Evolutionary conservation across 2,113 vertebrate genomes (phyloP), one percentile per base, ranked within the genome.

Genomic region (Oncorhynchus nerka): DNA sequence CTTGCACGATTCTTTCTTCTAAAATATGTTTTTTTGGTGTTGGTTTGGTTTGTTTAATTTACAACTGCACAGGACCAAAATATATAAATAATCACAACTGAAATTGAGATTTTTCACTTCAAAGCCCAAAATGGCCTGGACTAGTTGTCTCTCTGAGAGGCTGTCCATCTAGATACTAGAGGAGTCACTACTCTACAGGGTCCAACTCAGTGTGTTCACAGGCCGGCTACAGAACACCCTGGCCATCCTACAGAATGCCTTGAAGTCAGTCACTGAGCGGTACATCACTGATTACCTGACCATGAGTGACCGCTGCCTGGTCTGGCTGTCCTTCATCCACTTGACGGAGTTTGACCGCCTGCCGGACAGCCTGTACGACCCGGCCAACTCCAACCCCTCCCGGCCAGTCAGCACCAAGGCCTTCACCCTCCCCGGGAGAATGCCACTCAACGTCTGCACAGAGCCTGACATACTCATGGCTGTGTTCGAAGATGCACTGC

Each of bases 301-400:
- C 0, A 11, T 72, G 74, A 82, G 70, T 76, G 93, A 99, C 90
- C 95, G 95, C 12, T 95, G 94, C 67, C 87, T 99, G 87, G 93
- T 95, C 75, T 99, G 97, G 97, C 91, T 99, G 75, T 94, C 91
- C 66, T 97, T 94, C 87, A 95, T 99, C 85, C 95, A 99, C 90
- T 89, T 98, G 77, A 94, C 90, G 4, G 97, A 99, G 90, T 99
- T 98, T 30, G 93, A 86, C 74, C 66, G 85, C 68, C 95, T 99
- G 13, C 97, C 97, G 19, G 79, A 84, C 26, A 85, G 90, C 84
- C 93, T 99, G 74, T 97, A 92, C 34, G 94, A 98, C 85, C 95
- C 96, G 16, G 90, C 93, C 1, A 93, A 94, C 79, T 92, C 94
- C 7, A 91, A 91, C 79, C 96, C 97, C 51, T 94, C 95, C 75